Percentiles rank a stretch among this genome's conserved stretches.
phyloP scores from a whole-genome alignment of 2,888 invertebrate species.

The Drosophila longiperda region DNA sequence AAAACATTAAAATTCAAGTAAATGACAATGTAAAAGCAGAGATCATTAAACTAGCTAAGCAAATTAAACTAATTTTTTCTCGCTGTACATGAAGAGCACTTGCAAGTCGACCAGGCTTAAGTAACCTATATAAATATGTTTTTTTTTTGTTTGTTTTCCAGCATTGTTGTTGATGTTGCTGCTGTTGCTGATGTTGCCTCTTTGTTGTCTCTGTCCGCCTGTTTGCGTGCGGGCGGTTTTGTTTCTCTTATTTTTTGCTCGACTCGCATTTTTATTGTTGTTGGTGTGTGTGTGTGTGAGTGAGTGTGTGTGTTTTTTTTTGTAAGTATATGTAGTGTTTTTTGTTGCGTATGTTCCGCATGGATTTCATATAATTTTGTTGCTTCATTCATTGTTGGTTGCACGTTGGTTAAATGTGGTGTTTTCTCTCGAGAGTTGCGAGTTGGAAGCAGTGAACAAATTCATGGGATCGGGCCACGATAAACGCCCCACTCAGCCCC shows the following conservation, averaged over 20 bases:
- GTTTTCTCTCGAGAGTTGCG: slow-evolving; percentile 41
- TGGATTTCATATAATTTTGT: slow-evolving; percentile 75
- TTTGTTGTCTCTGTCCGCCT: slow-evolving; percentile 61
- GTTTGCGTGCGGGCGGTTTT: slow-evolving; percentile 61
- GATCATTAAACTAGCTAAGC: neutral
- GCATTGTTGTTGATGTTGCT: slow-evolving; percentile 37
- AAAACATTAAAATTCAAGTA: neutral
- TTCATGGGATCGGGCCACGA: slow-evolving; percentile 44
- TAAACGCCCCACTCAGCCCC: slow-evolving; percentile 37
- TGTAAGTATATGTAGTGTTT: slow-evolving; percentile 13
- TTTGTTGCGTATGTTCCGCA: slow-evolving; percentile 43
- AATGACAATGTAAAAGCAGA: neutral
- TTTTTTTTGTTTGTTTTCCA: neutral
- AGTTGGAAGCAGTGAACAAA: slow-evolving; percentile 20
- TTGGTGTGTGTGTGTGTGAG: slow-evolving; percentile 9
- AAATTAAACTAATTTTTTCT: neutral
- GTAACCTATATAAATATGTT: neutral
- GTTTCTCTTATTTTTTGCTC: slow-evolving; percentile 54
- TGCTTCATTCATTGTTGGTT: slow-evolving; percentile 81
- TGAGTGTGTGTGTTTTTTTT: slow-evolving; percentile 10
- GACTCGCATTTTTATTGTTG: slow-evolving; percentile 16
- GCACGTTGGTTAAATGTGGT: slow-evolving; percentile 61
- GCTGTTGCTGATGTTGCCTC: slow-evolving; percentile 47
- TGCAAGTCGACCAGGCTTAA: slow-evolving; percentile 7
- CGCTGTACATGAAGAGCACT: neutral